Evolutionary conservation across 2,888 invertebrate genomes (phyloP).

Genomic region (Gonocerus acuteangulatus): DNA sequence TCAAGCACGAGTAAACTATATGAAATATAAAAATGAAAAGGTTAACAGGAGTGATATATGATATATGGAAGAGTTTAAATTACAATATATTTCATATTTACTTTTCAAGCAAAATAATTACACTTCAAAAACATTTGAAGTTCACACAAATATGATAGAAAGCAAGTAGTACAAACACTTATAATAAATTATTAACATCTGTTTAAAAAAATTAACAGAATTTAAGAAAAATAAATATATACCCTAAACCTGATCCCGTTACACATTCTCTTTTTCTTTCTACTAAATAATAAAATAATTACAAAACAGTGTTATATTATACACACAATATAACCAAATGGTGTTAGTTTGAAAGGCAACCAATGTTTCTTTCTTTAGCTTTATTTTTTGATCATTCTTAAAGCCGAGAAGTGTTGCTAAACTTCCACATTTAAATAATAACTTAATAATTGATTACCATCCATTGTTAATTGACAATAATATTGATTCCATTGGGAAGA

Average conservation of each 20-base stretch:
- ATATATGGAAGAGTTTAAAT: no score
- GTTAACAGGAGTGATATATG: neutral
- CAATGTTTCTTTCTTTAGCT: neutral
- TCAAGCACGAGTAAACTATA: no score
- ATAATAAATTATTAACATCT: neutral
- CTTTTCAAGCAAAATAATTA: neutral
- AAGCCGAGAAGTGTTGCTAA: neutral
- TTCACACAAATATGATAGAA: neutral
- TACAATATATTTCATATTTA: neutral
- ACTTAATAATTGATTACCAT: constrained; percentile 8
- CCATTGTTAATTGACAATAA: constrained; percentile 23
- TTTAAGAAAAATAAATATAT: neutral
- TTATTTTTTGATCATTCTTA: constrained; percentile 3
- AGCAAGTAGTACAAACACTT: neutral
- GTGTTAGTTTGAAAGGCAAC: constrained; percentile 22
- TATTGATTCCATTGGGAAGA: constrained; percentile 17
- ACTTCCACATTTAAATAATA: constrained; percentile 5
- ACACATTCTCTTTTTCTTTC: no score
- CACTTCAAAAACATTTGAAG: neutral
- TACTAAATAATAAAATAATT: no score
- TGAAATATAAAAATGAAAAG: neutral
- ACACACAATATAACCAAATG: constrained; percentile 1
- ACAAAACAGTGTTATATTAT: neutral
- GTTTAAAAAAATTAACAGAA: neutral
- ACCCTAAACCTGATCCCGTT: neutral